phyloP scores from a whole-genome alignment of 2,797 vertebrate genomes.

The Pseudochirops cupreus region DNA sequence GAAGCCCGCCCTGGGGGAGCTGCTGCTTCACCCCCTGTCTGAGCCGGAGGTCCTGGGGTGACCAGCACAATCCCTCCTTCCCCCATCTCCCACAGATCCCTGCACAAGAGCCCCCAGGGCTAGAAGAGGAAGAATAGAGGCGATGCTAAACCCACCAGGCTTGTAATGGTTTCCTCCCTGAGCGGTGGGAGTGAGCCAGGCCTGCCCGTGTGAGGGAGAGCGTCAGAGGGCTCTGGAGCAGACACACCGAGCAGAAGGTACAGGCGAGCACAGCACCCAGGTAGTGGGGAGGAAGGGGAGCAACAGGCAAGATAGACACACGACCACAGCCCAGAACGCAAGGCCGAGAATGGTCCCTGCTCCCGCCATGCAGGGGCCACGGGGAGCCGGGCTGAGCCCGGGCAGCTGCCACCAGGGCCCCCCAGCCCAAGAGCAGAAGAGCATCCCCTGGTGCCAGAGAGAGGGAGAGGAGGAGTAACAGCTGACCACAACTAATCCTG shows the following conservation, averaged over 20 bases:
- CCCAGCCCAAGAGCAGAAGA: conserved; percentile 45
- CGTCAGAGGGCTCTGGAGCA: conserved; percentile 79
- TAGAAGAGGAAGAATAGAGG: neutral
- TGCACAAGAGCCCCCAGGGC: conserved; percentile 21
- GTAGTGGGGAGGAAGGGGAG: conserved; percentile 56
- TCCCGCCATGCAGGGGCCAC: conserved; percentile 72
- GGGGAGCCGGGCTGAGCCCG: conserved; percentile 26
- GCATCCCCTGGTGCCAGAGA: neutral
- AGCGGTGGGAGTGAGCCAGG: conserved; percentile 64
- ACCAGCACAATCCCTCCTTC: neutral
- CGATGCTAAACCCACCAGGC: conserved; percentile 45
- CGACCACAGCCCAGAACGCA: conserved; percentile 66
- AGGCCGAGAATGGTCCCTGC: conserved; percentile 39
- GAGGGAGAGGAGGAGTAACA: conserved; percentile 41
- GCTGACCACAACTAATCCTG: conserved; percentile 68
- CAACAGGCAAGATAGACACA: conserved; percentile 72
- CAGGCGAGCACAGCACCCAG: conserved; percentile 66
- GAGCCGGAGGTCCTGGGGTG: neutral
- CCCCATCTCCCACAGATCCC: conserved; percentile 7
- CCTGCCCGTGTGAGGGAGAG: conserved; percentile 80
- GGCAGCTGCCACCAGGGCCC: conserved; percentile 27
- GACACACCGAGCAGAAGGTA: conserved; percentile 70
- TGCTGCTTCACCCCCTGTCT: neutral
- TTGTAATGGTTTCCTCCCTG: conserved; percentile 48
- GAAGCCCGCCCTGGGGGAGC: conserved; percentile 18